Evolutionary conservation across 2,888 invertebrate genomes (phyloP), one percentile per base, ranked within the genome.

Genomic region (Drosophila parthenogenetica): DNA sequence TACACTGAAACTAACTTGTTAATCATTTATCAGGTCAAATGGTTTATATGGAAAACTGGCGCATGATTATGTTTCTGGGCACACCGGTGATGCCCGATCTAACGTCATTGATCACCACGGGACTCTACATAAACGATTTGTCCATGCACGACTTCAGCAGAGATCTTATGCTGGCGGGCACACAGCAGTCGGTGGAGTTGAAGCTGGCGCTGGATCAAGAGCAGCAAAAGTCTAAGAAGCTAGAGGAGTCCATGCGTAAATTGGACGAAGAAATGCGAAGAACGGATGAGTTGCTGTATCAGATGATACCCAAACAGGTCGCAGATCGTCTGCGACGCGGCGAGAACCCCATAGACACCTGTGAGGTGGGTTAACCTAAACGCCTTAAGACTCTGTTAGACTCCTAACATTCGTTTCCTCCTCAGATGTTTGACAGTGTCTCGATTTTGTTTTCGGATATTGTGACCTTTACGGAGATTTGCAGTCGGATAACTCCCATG

Each of bases 111-210:
- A 96, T 98, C 70, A 96, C 96, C 48, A 97, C 98, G 0, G 98
- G 99, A 0, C 94, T 99, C 0, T 99, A 98, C 91, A 98, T 99
- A 91, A 99, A 99, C 90, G 99, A 99, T 93, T 94, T 99, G 55
- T 98, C 98, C n/a, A 98, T 99, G 96, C 99, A 99, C 90, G 99
- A 99, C 91, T 99, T 98, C 79, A 98, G 98, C 94, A 95, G 97
- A 92, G 98, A 99, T 91, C 93, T 98, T 42, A 98, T 99, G 95
- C 93, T 99, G 87, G 98, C 98, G 32, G 98, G 98, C 32, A 98
- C 98, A 0, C 99, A 99, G 90, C 99, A 99, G 91, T 98, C 98
- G 0, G 98, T 99, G 0, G 99, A 99, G 91, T 93, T 99, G 45
- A 99, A 98, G 91, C 93, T 99, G 76, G 98, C 99, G 0, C 93